phyloP scores from a whole-genome alignment of 2,888 invertebrate species.

The Emmelina monodactyla region DNA sequence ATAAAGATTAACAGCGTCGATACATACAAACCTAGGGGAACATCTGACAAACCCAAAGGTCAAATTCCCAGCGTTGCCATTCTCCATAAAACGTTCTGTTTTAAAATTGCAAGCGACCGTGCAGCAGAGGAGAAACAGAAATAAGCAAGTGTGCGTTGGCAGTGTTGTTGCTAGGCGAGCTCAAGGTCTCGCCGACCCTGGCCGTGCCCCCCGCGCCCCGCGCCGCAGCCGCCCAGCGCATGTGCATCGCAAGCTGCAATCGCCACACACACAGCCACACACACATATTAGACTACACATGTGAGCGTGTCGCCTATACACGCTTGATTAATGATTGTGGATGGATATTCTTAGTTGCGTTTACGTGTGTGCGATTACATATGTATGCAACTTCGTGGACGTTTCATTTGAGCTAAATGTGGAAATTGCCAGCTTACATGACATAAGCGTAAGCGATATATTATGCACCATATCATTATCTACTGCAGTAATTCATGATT shows the following conservation, averaged over 20 bases:
- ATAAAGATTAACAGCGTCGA: not conserved
- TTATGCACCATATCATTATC: not conserved
- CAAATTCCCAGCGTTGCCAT: slow-evolving; percentile 28
- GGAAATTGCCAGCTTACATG: slow-evolving; percentile 36
- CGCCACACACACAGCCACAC: slow-evolving; percentile 18
- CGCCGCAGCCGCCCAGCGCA: slow-evolving; percentile 28
- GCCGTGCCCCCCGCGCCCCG: slow-evolving; percentile 29
- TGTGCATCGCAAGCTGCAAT: slow-evolving; percentile 43
- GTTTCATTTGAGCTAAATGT: slow-evolving; percentile 33
- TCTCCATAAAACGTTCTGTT: slow-evolving; percentile 48
- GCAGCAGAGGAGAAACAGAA: slow-evolving; percentile 53
- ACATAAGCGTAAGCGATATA: slow-evolving; percentile 22
- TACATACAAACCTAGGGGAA: not conserved
- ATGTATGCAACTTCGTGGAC: slow-evolving; percentile 10
- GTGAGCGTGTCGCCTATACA: slow-evolving; percentile 23
- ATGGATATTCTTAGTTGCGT: slow-evolving; percentile 14
- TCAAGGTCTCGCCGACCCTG: slow-evolving; percentile 56
- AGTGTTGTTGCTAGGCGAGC: slow-evolving; percentile 59
- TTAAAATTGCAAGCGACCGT: slow-evolving; percentile 47
- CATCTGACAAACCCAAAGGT: slow-evolving; percentile 20
- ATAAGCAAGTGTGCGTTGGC: slow-evolving; percentile 37
- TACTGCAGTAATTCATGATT: not conserved
- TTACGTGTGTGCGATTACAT: slow-evolving; percentile 1
- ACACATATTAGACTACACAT: slow-evolving; percentile 13
- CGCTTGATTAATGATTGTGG: slow-evolving; percentile 28